Percentiles rank a stretch among this genome's conserved stretches.
phyloP scores from a whole-genome alignment of 2,888 invertebrate genomes.

The Plagiodera versicolora region DNA sequence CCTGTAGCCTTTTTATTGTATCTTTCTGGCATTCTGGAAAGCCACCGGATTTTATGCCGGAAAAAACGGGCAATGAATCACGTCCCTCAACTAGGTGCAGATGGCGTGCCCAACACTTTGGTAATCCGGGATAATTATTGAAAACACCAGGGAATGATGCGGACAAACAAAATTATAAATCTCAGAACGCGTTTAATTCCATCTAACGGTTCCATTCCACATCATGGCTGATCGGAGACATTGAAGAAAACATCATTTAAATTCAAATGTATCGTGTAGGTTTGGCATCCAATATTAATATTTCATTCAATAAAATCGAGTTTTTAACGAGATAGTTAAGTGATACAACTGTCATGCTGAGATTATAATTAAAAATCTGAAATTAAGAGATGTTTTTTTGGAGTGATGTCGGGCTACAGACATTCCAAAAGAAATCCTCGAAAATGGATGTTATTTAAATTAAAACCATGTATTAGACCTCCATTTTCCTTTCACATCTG shows the following conservation, averaged over 20 bases:
- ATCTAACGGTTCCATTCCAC: not conserved
- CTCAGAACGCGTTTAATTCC: too few relatives aligned
- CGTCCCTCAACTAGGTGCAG: not conserved
- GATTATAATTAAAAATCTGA: conserved; percentile 15
- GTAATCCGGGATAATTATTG: too few relatives aligned
- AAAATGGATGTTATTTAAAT: not conserved
- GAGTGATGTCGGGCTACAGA: conserved; percentile 1
- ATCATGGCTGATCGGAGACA: not conserved
- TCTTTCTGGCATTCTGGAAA: not conserved
- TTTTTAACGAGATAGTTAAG: conserved; percentile 11
- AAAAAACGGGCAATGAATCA: not conserved
- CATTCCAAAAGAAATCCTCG: not conserved
- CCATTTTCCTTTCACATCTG: too few relatives aligned
- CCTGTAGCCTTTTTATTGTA: not conserved
- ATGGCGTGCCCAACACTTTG: not conserved
- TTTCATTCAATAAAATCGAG: conserved; percentile 10
- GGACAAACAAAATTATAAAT: too few relatives aligned
- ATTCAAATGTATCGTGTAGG: conserved; percentile 15
- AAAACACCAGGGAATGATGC: too few relatives aligned
- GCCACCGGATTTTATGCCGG: not conserved
- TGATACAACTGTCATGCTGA: conserved; percentile 7
- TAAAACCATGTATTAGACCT: too few relatives aligned
- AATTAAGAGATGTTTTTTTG: not conserved
- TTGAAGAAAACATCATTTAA: conserved; percentile 9
- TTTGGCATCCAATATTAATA: conserved; percentile 13